phyloP scores from a whole-genome alignment of 2,888 invertebrate species.

The Lampropteryx suffumata region DNA sequence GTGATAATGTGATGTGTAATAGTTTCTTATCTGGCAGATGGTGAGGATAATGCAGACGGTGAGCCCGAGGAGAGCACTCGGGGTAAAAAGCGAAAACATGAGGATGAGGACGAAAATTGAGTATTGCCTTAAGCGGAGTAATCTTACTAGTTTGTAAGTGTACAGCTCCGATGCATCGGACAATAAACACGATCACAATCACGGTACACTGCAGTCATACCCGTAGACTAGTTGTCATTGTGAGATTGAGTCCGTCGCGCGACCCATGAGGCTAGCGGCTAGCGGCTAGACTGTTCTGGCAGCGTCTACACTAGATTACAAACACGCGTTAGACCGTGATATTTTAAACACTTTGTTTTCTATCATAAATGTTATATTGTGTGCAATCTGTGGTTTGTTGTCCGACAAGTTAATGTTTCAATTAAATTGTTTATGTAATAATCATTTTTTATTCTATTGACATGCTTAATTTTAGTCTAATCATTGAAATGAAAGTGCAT shows the following conservation, averaged over 20 bases:
- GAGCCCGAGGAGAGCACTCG: constrained; percentile 80
- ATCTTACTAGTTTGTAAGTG: constrained; percentile 80
- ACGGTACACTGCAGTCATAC: constrained; percentile 51
- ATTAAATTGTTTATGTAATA: constrained; percentile 81
- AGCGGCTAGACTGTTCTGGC: constrained; percentile 38
- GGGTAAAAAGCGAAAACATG: constrained; percentile 84
- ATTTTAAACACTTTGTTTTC: constrained; percentile 50
- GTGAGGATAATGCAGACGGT: constrained; percentile 63
- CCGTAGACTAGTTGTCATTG: constrained; percentile 67
- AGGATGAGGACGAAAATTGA: constrained; percentile 81
- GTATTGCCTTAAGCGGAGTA: constrained; percentile 77
- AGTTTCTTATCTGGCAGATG: constrained; percentile 61
- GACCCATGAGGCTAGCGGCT: constrained; percentile 28
- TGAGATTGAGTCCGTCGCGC: constrained; percentile 56
- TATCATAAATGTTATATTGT: constrained; percentile 65
- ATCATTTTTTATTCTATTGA: constrained; percentile 79
- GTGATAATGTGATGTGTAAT: no score
- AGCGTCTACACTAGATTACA: constrained; percentile 40
- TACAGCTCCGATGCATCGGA: constrained; percentile 80
- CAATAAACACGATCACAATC: constrained; percentile 69
- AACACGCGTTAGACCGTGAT: constrained; percentile 39
- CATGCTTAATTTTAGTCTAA: constrained; percentile 77
- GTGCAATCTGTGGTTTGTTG: constrained; percentile 79
- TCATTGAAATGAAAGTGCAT: constrained; percentile 74
- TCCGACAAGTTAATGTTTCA: constrained; percentile 76